Evolutionary conservation across 35 echinoderm and acorn worm species (phyloP).

Genomic region (Strongylocentrotus purpuratus): DNA sequence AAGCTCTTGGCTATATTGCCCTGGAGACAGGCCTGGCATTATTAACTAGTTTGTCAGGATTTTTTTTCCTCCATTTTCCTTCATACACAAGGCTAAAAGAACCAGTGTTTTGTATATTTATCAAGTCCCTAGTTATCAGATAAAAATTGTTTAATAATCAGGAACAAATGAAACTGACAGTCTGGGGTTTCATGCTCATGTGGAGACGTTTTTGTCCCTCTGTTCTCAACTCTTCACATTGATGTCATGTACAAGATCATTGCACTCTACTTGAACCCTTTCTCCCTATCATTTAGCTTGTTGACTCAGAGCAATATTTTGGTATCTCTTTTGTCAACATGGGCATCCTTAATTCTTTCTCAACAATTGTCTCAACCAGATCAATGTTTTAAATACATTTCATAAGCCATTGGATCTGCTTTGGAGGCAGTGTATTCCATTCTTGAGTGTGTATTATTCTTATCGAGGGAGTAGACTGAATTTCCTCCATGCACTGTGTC

Average conservation of each 20-base stretch:
- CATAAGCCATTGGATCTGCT: background rate
- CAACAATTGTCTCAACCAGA: background rate
- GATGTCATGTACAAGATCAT: background rate
- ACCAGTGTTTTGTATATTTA: background rate
- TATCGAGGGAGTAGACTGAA: background rate
- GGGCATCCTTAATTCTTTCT: constrained; percentile 1
- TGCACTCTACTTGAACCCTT: background rate
- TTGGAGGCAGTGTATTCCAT: background rate
- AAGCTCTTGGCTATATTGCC: no score
- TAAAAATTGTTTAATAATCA: no score
- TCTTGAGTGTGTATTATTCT: background rate
- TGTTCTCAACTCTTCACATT: background rate
- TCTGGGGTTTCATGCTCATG: background rate
- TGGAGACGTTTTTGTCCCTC: background rate
- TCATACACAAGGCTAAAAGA: background rate
- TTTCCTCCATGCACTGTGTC: background rate
- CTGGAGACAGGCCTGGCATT: no score
- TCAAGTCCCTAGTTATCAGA: no score
- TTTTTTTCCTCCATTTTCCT: no score
- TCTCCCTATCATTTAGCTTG: background rate
- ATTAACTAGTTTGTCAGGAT: no score
- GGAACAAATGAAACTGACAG: background rate
- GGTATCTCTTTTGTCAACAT: background rate
- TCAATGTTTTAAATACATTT: background rate
- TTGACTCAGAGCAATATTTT: background rate